These are phyloP conservation scores for Sinelater perroti DNA, from an alignment of 2,888 invertebrate genomes.

Conservation along the genomic window DNA sequence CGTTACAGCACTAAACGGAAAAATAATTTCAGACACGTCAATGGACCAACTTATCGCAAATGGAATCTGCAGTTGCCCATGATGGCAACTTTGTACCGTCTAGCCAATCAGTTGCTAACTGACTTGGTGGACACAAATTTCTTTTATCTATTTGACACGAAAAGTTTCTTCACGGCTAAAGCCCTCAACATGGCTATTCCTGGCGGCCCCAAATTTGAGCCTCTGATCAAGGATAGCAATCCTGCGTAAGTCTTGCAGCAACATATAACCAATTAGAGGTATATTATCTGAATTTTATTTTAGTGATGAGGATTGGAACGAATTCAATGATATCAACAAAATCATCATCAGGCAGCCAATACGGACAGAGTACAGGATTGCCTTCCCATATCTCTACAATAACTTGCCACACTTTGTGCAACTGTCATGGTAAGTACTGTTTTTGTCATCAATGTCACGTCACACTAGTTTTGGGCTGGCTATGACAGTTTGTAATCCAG, in stretches of 20 bases:
- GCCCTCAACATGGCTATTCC: conserved; percentile 99
- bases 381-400: conserved; percentile 99
- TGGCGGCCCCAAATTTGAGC: conserved; percentile 99
- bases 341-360: conserved; percentile 99
- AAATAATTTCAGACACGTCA: conserved; percentile 83
- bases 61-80: conserved; percentile 97
- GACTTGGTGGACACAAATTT: conserved; percentile 99
- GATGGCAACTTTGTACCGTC: conserved; percentile 96
- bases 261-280: no score
- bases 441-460: neutral
- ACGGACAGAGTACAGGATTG: conserved; percentile 98
- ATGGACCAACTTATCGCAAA: conserved; percentile 95
- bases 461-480: conserved; percentile 18
- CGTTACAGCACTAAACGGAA: neutral
- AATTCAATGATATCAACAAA: conserved; percentile 99
- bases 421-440: conserved; percentile 87
- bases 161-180: conserved; percentile 99
- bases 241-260: conserved; percentile 72
- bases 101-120: conserved; percentile 97
- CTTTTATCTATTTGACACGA: conserved; percentile 98
- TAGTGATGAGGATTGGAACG: conserved; percentile 99
- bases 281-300: conserved; percentile 24
- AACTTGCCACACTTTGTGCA: conserved; percentile 99
- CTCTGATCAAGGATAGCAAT: conserved; percentile 96
- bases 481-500: conserved; percentile 15